These are phyloP conservation scores for Tryphoninae sp. DNA, from an alignment of 2,888 invertebrate species.

Conservation along the genomic window DNA sequence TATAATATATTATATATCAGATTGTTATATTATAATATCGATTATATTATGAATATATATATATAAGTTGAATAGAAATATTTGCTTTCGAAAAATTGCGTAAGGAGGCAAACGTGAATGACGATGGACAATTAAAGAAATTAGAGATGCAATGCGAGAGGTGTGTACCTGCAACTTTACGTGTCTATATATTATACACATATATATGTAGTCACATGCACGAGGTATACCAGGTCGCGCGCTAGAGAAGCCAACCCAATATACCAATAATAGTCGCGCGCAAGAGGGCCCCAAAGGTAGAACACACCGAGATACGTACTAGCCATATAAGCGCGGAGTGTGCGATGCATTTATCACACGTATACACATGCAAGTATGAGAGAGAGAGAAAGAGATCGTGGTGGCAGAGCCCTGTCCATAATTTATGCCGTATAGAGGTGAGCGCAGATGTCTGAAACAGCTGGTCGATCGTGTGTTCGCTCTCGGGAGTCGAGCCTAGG, in stretches of 20 bases:
- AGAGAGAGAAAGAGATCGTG: neutral
- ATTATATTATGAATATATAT: no score
- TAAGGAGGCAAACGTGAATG: neutral
- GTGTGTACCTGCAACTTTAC: neutral
- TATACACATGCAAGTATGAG: slow-evolving; percentile 4
- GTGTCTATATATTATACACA: slow-evolving; percentile 9
- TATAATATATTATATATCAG: no score
- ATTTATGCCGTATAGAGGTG: slow-evolving; percentile 68
- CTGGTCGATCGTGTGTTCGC: slow-evolving; percentile 69
- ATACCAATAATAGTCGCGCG: slow-evolving; percentile 56
- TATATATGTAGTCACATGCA: slow-evolving; percentile 7
- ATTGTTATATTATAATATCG: no score
- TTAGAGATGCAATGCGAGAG: slow-evolving; percentile 11
- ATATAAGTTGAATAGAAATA: neutral
- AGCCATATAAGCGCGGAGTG: slow-evolving; percentile 38
- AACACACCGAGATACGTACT: slow-evolving; percentile 28
- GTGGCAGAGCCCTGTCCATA: slow-evolving; percentile 62
- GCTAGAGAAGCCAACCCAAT: slow-evolving; percentile 54
- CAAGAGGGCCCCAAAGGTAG: slow-evolving; percentile 29
- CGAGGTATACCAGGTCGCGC: slow-evolving; percentile 36
- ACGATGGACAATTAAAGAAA: slow-evolving; percentile 21
- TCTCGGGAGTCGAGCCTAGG: slow-evolving; percentile 62
- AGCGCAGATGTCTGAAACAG: slow-evolving; percentile 77
- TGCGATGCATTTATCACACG: slow-evolving; percentile 67
- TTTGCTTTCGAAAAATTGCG: slow-evolving; percentile 11